Conservation (phyloP, 2,888 invertebrate genomes). For the Tachystola acroxantha region DNA sequence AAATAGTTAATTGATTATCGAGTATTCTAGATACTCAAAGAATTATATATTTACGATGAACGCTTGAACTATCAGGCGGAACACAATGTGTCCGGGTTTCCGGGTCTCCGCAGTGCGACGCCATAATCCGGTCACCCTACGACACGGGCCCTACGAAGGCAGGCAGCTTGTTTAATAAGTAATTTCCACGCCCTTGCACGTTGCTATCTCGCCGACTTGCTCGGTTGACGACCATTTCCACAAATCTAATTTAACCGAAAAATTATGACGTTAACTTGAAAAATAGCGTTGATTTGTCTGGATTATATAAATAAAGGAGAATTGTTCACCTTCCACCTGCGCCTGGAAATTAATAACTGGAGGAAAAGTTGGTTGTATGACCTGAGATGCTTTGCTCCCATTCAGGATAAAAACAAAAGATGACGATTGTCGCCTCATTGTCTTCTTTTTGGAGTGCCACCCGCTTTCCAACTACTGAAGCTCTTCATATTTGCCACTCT, state of each 20-base stretch:
- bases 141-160: slow-evolving; percentile 23
- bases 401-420: too few species aligned
- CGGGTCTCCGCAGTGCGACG: slow-evolving; percentile 53
- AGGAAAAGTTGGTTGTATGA: too few species aligned
- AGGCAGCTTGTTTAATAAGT: slow-evolving; percentile 38
- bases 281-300: not conserved
- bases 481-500: too few species aligned
- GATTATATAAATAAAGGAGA: not conserved
- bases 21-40: too few species aligned
- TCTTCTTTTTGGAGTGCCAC: too few species aligned
- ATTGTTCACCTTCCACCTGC: not conserved
- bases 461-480: too few species aligned
- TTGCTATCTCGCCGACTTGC: slow-evolving; percentile 4
- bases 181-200: slow-evolving; percentile 27
- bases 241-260: not conserved
- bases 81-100: slow-evolving; percentile 10
- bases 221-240: not conserved
- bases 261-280: not conserved
- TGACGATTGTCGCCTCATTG: too few species aligned
- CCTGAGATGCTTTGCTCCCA: too few species aligned
- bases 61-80: too few species aligned
- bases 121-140: slow-evolving; percentile 38
- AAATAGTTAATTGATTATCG: too few species aligned
- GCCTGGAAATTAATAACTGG: too few species aligned
- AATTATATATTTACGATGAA: too few species aligned